Evolutionary conservation across 2,888 invertebrate genomes (phyloP), one percentile per base, ranked within the genome.

Genomic region (Himalopsyche anomala): DNA sequence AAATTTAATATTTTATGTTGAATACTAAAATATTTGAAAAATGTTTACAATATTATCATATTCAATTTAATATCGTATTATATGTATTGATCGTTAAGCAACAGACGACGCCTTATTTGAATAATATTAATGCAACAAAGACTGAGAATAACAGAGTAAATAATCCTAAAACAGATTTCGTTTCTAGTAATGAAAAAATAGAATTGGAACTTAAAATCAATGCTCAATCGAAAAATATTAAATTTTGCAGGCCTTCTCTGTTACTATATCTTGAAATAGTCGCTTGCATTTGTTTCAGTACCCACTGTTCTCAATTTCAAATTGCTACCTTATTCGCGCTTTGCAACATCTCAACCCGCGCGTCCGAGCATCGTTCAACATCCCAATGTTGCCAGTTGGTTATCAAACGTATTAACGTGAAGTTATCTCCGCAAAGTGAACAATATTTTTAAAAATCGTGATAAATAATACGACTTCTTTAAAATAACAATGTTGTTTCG

Each of bases 231-330:
- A 9, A 45, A 5, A 11, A 8, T 8, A 9, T 6, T 17, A n/a
- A 1, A n/a, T 3, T 6, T n/a, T 17, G 17, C 3, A 56, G 8
- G 19, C 56, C 4, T 56, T 62, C 62, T 62, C 62, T n/a, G 62
- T 62, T 19, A 62, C 28, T 6, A 11, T 8, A 62, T 62, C 19
- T 28, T n/a, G 19, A 62, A 62, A 28, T 62, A 62, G 19, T 1
- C 19, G 28, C 19, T 5, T 19, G 11, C 62, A 19, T 62, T 62
- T 62, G 62, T 19, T 62, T 62, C 62, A 3, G 8, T 62, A 62
- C 62, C 28, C 62, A 62, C 62, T 62, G 62, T 62, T 62, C 62
- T 62, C 62, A 62, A 19, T 62, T 62, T 62, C 19, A 62, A 62
- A 62, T n/a, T 19, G 62, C 62, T 19, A 19, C 62, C 62, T 62